A percentile compares a stretch with the other conserved stretches of the same genome.
These are phyloP conservation scores for Sphaeramia orbicularis DNA, from an alignment of 2,797 vertebrate genomes.

Conservation along the genomic window DNA sequence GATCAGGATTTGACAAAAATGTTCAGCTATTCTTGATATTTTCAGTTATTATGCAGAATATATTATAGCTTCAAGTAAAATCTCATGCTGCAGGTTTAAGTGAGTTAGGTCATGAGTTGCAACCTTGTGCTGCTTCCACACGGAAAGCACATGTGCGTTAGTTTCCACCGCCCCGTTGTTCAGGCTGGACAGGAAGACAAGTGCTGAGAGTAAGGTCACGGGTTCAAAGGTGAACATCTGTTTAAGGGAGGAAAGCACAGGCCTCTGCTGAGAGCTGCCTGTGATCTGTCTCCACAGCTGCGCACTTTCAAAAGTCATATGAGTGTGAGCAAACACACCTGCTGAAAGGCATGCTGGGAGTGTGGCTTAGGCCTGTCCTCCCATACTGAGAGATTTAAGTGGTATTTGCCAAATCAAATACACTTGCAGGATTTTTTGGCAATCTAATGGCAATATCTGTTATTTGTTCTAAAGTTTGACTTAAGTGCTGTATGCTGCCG, in stretches of 20 bases:
- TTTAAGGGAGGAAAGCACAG: constrained; percentile 46
- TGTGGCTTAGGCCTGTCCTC: constrained; percentile 35
- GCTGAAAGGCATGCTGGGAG: constrained; percentile 77
- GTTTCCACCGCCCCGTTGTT: constrained; percentile 32
- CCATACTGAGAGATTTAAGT: constrained; percentile 49
- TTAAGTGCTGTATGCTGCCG: neutral
- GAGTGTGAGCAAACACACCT: constrained; percentile 80
- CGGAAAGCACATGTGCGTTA: constrained; percentile 13
- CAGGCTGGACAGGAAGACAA: constrained; percentile 55
- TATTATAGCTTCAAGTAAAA: no score
- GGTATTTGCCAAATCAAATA: constrained; percentile 69
- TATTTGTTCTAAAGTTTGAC: neutral
- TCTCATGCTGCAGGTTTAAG: constrained; percentile 11
- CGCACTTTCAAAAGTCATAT: constrained; percentile 68
- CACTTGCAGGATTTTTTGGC: constrained; percentile 19
- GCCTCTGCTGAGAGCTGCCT: constrained; percentile 64
- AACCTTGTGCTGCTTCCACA: constrained; percentile 1
- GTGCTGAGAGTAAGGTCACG: constrained; percentile 29
- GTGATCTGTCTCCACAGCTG: constrained; percentile 80
- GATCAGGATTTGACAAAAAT: no score
- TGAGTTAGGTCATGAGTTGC: constrained; percentile 4
- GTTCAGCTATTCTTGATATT: no score
- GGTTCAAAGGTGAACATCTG: constrained; percentile 80
- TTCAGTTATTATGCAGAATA: no score
- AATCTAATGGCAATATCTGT: constrained; percentile 41